Percentiles rank a stretch among this genome's conserved stretches.
phyloP scores from a whole-genome alignment of 2,113 vertebrate species.

The Zootoca vivipara region DNA sequence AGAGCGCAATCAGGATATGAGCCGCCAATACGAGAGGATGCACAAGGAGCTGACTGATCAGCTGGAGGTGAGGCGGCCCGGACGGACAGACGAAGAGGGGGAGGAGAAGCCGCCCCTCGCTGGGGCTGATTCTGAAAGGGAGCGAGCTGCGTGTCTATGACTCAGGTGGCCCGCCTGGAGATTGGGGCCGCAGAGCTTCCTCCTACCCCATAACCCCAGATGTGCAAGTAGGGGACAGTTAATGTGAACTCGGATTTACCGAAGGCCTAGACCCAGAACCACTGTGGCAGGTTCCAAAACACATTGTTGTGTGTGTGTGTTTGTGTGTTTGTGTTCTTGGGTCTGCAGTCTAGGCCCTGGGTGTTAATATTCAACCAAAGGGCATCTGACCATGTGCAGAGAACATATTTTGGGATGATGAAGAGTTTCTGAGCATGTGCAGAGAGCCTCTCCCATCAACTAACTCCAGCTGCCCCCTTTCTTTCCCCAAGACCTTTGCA shows the following conservation, averaged over 20 bases:
- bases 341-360: background rate
- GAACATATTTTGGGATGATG: too few relatives aligned
- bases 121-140: too few relatives aligned
- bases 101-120: background rate
- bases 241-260: background rate
- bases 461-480: background rate
- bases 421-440: background rate
- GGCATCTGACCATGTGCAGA: too few relatives aligned
- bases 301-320: too few relatives aligned
- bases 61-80: conserved; percentile 86
- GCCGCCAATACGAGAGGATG: conserved; percentile 95
- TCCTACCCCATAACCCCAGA: background rate
- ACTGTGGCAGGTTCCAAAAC: background rate
- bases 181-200: background rate
- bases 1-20: conserved; percentile 96
- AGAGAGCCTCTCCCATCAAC: background rate
- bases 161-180: background rate
- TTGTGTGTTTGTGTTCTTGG: background rate
- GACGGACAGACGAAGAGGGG: conserved; percentile 10
- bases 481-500: background rate
- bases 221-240: too few relatives aligned
- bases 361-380: too few relatives aligned
- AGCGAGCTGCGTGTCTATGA: background rate
- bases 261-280: background rate
- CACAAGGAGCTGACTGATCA: conserved; percentile 95